phyloP scores from a whole-genome alignment of 2,797 vertebrate species.

The Typhlichthys subterraneus region DNA sequence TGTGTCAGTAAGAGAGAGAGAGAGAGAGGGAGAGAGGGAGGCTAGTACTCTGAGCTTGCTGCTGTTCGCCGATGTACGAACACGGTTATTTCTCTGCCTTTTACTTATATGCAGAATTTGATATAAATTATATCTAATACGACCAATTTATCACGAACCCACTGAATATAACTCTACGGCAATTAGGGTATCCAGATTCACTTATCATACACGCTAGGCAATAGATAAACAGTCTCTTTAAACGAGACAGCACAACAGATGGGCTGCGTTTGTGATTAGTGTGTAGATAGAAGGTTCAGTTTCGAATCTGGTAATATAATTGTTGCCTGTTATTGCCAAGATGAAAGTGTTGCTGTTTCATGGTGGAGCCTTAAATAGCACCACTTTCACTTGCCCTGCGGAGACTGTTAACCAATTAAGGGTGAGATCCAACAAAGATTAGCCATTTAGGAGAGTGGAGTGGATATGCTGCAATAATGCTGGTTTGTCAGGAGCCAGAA shows the following conservation, averaged over 20 bases:
- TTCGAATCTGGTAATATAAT: slow-evolving; percentile 84
- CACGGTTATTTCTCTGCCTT: slow-evolving; percentile 38
- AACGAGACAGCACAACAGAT: slow-evolving; percentile 80
- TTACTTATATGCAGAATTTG: slow-evolving; percentile 54
- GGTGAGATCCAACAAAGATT: slow-evolving; percentile 82
- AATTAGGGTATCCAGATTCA: slow-evolving; percentile 74
- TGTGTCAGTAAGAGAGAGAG: slow-evolving; percentile 13
- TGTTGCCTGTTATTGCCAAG: slow-evolving; percentile 82
- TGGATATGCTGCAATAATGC: slow-evolving; percentile 73
- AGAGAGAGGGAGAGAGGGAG: slow-evolving; percentile 7
- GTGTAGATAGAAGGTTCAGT: slow-evolving; percentile 78
- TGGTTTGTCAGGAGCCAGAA: slow-evolving; percentile 76
- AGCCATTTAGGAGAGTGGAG: slow-evolving; percentile 78
- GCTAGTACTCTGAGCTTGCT: slow-evolving; percentile 27
- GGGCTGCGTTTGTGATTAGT: slow-evolving; percentile 83
- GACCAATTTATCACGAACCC: slow-evolving; percentile 61
- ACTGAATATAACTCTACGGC: slow-evolving; percentile 52
- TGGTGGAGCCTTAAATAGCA: slow-evolving; percentile 81
- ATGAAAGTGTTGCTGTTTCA: slow-evolving; percentile 84
- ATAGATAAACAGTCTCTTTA: slow-evolving; percentile 78
- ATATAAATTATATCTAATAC: slow-evolving; percentile 71
- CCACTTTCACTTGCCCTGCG: slow-evolving; percentile 80
- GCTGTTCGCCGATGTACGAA: background rate
- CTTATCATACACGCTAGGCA: slow-evolving; percentile 72
- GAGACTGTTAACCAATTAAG: slow-evolving; percentile 86